A percentile compares a stretch with the other conserved stretches of the same genome.
Evolutionary conservation across 2,797 vertebrate species (phyloP).

Genomic region (Notolepis coatsorum): DNA sequence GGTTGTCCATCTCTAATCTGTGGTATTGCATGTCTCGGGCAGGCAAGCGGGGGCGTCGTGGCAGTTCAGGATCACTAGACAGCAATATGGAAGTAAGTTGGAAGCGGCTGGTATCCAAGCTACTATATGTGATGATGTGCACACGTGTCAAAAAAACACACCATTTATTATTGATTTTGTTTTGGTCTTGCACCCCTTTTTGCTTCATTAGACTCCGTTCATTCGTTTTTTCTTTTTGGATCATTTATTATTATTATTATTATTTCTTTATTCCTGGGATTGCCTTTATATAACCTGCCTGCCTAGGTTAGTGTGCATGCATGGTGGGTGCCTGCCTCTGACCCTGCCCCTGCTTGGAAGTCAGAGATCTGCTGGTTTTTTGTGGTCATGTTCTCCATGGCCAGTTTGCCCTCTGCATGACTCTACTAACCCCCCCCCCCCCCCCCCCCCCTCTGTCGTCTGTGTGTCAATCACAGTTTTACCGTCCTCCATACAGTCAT

Average conservation of each 20-base stretch:
- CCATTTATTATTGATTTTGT: slow-evolving; percentile 71
- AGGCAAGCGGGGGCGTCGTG: slow-evolving; percentile 99
- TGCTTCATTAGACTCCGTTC: slow-evolving; percentile 81
- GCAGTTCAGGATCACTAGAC: slow-evolving; percentile 99
- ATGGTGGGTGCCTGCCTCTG: slow-evolving; percentile 89
- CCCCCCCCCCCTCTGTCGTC: slow-evolving; percentile 37
- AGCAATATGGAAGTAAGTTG: slow-evolving; percentile 99
- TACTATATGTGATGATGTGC: slow-evolving; percentile 94
- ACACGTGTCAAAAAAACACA: slow-evolving; percentile 85
- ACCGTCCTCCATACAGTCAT: slow-evolving; percentile 70
- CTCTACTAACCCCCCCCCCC: slow-evolving; percentile 79
- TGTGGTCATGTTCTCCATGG: slow-evolving; percentile 80
- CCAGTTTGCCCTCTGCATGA: slow-evolving; percentile 89
- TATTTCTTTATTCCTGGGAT: slow-evolving; percentile 75
- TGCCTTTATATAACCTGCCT: slow-evolving; percentile 87
- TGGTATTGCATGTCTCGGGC: slow-evolving; percentile 99
- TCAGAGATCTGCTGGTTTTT: slow-evolving; percentile 68
- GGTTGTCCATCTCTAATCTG: slow-evolving; percentile 96
- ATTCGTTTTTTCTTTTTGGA: slow-evolving; percentile 70
- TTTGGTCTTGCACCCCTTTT: slow-evolving; percentile 86
- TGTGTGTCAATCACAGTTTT: slow-evolving; percentile 68
- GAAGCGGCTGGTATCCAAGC: slow-evolving; percentile 92
- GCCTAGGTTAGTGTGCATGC: slow-evolving; percentile 93
- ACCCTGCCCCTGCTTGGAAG: slow-evolving; percentile 81
- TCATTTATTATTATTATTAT: slow-evolving; percentile 42